These are phyloP conservation scores for Calyptomena viridis DNA, from an alignment of 2,113 vertebrate genomes.

Conservation along the genomic window DNA sequence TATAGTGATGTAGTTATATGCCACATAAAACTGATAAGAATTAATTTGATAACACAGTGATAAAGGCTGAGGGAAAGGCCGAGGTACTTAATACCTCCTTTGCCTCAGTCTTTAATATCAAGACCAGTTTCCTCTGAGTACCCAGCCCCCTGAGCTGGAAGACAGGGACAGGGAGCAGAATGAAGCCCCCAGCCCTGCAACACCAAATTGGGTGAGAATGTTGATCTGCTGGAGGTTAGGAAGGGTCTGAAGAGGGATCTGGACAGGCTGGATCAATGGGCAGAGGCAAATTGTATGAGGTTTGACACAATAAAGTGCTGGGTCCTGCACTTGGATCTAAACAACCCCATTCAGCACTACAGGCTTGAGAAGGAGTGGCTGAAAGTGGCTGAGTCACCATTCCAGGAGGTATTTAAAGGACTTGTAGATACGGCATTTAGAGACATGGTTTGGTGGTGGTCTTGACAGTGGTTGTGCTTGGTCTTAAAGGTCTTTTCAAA, in stretches of 20 bases:
- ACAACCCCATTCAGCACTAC: neutral
- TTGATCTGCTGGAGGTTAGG: neutral
- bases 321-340: neutral
- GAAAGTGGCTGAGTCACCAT: neutral
- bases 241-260: neutral
- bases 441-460: neutral
- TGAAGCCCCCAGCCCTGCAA: too few species aligned
- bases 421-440: neutral
- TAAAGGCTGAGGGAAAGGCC: neutral
- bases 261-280: neutral
- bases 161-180: neutral
- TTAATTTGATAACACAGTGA: neutral
- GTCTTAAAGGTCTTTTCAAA: neutral
- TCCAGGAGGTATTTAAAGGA: neutral
- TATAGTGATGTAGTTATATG: neutral
- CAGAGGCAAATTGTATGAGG: neutral
- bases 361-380: neutral
- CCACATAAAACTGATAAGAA: neutral
- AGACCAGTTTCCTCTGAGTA: neutral
- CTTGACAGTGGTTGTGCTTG: neutral
- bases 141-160: neutral
- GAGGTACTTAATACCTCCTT: neutral
- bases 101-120: neutral
- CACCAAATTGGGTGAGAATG: neutral
- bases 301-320: neutral